Conservation (phyloP, 2,888 invertebrate genomes). For the Drosophila meridionalis region DNA sequence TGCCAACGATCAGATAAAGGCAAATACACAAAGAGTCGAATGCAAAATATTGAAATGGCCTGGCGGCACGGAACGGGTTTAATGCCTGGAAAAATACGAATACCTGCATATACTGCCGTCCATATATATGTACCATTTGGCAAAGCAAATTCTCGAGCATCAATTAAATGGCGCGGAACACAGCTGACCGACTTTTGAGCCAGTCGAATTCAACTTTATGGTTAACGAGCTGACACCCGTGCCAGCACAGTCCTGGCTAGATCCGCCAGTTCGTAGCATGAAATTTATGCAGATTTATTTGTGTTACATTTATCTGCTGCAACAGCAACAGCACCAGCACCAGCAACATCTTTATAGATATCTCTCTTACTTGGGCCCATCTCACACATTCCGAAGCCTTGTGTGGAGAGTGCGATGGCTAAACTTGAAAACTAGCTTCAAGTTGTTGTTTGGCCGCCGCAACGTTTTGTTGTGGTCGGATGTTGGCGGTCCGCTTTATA, state of each 20-base stretch:
- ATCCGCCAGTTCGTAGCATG: slow-evolving; percentile 44
- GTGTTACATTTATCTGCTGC: slow-evolving; percentile 65
- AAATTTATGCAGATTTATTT: slow-evolving; percentile 74
- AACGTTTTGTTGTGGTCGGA: slow-evolving; percentile 17
- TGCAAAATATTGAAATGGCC: slow-evolving; percentile 66
- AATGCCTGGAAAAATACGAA: slow-evolving; percentile 45
- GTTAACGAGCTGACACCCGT: slow-evolving; percentile 52
- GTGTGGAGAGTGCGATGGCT: slow-evolving; percentile 48
- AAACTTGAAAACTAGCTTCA: slow-evolving; percentile 62
- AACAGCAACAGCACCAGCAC: slow-evolving; percentile 26
- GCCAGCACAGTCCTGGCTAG: slow-evolving; percentile 16
- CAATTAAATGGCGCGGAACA: slow-evolving; percentile 49
- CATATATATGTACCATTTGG: not conserved
- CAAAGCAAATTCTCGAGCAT: slow-evolving; percentile 30
- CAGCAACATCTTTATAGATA: slow-evolving; percentile 40
- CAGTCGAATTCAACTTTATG: slow-evolving; percentile 32
- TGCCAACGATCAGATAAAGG: slow-evolving; percentile 63
- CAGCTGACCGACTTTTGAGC: slow-evolving; percentile 47
- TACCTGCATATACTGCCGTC: slow-evolving; percentile 12
- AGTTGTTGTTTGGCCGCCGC: slow-evolving; percentile 26
- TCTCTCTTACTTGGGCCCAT: slow-evolving; percentile 47
- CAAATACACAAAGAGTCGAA: slow-evolving; percentile 52
- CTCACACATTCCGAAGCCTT: slow-evolving; percentile 59
- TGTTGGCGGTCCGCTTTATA: slow-evolving; percentile 40
- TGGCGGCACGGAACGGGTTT: slow-evolving; percentile 55